These are phyloP conservation scores for Pipistrellus pipistrellus DNA, from an alignment of 2,797 vertebrate genomes.

Conservation along the genomic window DNA sequence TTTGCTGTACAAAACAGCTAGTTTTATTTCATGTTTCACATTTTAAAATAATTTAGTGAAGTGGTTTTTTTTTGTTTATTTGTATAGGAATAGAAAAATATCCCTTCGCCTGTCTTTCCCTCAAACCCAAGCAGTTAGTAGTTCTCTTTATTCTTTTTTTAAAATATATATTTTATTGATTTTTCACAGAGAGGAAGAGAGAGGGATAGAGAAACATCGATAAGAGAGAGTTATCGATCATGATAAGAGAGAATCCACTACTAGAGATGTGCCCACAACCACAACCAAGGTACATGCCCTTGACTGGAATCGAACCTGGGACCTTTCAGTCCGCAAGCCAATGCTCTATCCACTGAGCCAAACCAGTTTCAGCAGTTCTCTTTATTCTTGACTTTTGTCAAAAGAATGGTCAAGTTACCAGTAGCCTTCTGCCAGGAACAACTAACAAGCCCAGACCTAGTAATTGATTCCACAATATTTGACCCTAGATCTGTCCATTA, in stretches of 20 bases:
- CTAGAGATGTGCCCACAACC: too few species aligned
- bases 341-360: too few species aligned
- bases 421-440: not conserved
- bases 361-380: too few species aligned
- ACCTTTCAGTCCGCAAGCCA: too few species aligned
- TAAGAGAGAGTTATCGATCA: too few species aligned
- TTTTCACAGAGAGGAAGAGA: too few species aligned
- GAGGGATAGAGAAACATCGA: too few species aligned
- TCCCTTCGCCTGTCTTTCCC: accelerated
- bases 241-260: too few species aligned
- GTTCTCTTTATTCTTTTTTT: not conserved
- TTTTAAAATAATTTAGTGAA: not conserved
- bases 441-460: too few species aligned
- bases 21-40: not conserved
- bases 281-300: too few species aligned
- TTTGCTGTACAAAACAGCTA: not conserved
- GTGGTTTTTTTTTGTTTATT: not conserved
- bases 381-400: not conserved
- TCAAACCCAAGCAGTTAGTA: not conserved
- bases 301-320: too few species aligned
- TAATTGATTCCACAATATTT: not conserved
- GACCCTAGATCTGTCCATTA: not conserved
- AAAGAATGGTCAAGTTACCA: not conserved
- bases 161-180: too few species aligned
- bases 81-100: not conserved